phyloP scores from a whole-genome alignment of 2,888 invertebrate genomes.

The Tipula confusa region DNA sequence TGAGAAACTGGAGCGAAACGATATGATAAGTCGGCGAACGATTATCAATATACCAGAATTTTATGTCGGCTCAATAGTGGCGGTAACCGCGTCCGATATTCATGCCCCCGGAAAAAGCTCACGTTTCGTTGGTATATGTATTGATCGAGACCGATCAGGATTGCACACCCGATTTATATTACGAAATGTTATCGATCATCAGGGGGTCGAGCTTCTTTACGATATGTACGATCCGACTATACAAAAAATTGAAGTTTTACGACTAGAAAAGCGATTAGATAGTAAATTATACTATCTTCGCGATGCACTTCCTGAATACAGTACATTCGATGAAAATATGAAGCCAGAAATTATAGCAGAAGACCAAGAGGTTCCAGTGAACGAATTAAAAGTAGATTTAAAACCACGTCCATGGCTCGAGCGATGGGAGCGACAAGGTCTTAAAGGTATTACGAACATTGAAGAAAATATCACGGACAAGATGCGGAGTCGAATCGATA shows the following conservation, averaged over 20 bases:
- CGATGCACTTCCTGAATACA: slow-evolving; percentile 86
- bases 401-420: slow-evolving; percentile 86
- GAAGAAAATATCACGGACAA: slow-evolving; percentile 56
- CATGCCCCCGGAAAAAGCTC: slow-evolving; percentile 80
- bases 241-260: slow-evolving; percentile 82
- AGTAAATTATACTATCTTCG: slow-evolving; percentile 80
- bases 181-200: slow-evolving; percentile 88
- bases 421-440: slow-evolving; percentile 77
- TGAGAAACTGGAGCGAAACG: slow-evolving; percentile 84
- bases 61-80: slow-evolving; percentile 91
- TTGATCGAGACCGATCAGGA: slow-evolving; percentile 75
- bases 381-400: slow-evolving; percentile 65
- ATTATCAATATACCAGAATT: slow-evolving; percentile 93
- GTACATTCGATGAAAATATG: slow-evolving; percentile 90
- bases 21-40: slow-evolving; percentile 82
- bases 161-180: slow-evolving; percentile 80
- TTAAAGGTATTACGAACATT: slow-evolving; percentile 67
- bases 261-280: slow-evolving; percentile 89
- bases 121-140: slow-evolving; percentile 79
- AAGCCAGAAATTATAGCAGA: slow-evolving; percentile 75
- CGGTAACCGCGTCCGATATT: slow-evolving; percentile 80
- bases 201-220: slow-evolving; percentile 61
- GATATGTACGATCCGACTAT: slow-evolving; percentile 93
- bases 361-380: slow-evolving; percentile 73
- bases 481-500: slow-evolving; percentile 53